Base-by-base conservation (phyloP, 1,140 invertebrate genomes). In the Lethrus apterus region DNA sequence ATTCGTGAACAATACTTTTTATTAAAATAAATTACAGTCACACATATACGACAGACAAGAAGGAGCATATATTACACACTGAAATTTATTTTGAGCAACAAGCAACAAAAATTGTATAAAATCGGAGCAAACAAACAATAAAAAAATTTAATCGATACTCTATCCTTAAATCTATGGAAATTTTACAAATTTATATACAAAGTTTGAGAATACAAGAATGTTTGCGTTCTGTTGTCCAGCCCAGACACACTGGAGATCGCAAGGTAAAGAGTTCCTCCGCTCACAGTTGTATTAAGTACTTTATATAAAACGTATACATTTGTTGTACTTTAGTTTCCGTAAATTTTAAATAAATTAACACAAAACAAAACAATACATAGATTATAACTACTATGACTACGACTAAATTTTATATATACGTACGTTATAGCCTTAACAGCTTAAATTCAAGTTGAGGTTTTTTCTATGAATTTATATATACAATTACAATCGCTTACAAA, bases 1-100 rank as follows among this genome's bases (percentile, higher is more conserved):
- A 54, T 21, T 44, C 36, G 44, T 51, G 48, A 53, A 62, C 59
- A 64, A 63, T 56, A 65, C 56, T 65, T 63, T 59, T 64, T 64
- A 64, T 68, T 68, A 65, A 68, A 68, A 68, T 66, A 68, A 68
- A 67, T 68, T 68, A 68, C 65, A 66, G 57, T 66, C 64, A 68
- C 63, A 66, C 64, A 64, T 52, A 41, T 26, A 64, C 58, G 59
- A 64, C 58, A 61, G 60, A 43, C 36, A 48, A 35, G 38, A 43
- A 31, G 15, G 26, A 40, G 57, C 56, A 36, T 64, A 65, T 62
- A 52, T 56, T 63, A 65, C 60, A 64, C 55, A 56, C 43, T 56
- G 49, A 51, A 61, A 56, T 59, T 56, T 41, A 57, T 51, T 53
- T 66, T 67, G 65, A 67, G 65, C 64, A 66, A 66, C 63, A 67